These are phyloP conservation scores for Drosophila falleni DNA, from an alignment of 2,888 invertebrate species.

Conservation along the genomic window DNA sequence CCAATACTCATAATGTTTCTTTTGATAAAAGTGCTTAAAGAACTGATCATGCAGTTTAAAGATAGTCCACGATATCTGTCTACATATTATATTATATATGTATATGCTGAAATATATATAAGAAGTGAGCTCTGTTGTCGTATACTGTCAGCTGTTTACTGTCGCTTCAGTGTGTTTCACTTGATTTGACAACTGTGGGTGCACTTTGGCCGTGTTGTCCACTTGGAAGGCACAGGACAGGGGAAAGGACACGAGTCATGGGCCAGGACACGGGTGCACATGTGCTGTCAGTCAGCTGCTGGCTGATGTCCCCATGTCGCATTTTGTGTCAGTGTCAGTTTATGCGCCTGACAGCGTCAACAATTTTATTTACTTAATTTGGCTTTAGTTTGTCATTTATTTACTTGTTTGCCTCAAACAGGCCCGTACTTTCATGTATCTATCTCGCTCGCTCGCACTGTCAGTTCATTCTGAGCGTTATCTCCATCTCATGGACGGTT, in stretches of 20 bases:
- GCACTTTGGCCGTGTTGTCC: constrained; percentile 26
- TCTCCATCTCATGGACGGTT: constrained; percentile 35
- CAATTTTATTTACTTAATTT: constrained; percentile 82
- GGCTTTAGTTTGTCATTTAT: constrained; percentile 81
- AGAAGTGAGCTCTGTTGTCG: constrained; percentile 13
- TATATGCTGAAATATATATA: background rate
- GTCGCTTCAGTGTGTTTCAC: constrained; percentile 48
- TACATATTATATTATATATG: background rate
- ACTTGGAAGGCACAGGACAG: constrained; percentile 26
- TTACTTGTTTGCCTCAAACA: constrained; percentile 70
- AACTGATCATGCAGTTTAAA: too few species aligned
- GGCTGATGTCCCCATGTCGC: constrained; percentile 39
- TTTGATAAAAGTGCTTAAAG: background rate
- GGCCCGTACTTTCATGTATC: constrained; percentile 19
- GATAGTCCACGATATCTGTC: background rate
- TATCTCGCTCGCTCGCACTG: constrained; percentile 6
- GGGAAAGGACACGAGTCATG: constrained; percentile 6
- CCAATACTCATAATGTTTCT: background rate
- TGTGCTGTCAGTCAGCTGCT: constrained; percentile 50
- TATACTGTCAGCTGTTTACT: constrained; percentile 47
- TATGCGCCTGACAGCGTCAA: constrained; percentile 75
- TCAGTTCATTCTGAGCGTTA: constrained; percentile 5
- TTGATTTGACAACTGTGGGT: constrained; percentile 53
- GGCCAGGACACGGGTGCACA: constrained; percentile 23
- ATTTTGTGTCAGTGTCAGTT: constrained; percentile 71